Base-by-base conservation (phyloP, 1,140 invertebrate genomes). In the Meteorus sp. region DNA sequence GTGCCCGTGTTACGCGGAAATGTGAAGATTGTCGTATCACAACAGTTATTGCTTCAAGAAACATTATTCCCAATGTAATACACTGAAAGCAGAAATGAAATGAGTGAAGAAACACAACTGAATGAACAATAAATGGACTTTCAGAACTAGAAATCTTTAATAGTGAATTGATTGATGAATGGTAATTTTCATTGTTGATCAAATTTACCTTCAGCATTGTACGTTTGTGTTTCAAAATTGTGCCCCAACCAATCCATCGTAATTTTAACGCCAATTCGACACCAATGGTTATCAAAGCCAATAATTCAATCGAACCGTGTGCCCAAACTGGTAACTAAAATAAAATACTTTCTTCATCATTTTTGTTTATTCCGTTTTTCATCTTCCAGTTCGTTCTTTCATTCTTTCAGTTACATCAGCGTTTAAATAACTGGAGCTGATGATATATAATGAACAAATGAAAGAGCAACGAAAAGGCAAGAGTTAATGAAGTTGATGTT, bases 281-380 rank as follows among this genome's bases (percentile, higher is more conserved):
- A 11, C 85, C 87, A 53, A 95, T 89, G 25, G 93, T 83, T 13
- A 85, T 82, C 33, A 95, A 77, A 17, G 89, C 88, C 61, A 93
- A 73, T 25, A 95, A 73, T 77, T 96, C 93, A 71, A 95, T 84
- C 7, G 89, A 89, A n/a, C 88, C 88, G 78, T 95, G 93, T 15
- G 90, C 85, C 75, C 85, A 88, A 22, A 91, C 86, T 63, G 89
- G 88, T 61, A 92, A 72, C 83, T 88, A 68, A 63, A 73, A 61
- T 54, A 41, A 11, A 29, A 47, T 37, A 61, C 22, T 11, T 13
- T 9, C 53, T 52, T n/a, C 11, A 59, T n/a, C 9, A 39, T n/a
- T 15, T 15, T n/a, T n/a, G n/a, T n/a, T n/a, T n/a, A n/a, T n/a
- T n/a, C n/a, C n/a, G n/a, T n/a, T n/a, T n/a, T n/a, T n/a, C n/a